Conservation (phyloP, 1,140 invertebrate genomes). For the Brachionus manjavacas region DNA sequence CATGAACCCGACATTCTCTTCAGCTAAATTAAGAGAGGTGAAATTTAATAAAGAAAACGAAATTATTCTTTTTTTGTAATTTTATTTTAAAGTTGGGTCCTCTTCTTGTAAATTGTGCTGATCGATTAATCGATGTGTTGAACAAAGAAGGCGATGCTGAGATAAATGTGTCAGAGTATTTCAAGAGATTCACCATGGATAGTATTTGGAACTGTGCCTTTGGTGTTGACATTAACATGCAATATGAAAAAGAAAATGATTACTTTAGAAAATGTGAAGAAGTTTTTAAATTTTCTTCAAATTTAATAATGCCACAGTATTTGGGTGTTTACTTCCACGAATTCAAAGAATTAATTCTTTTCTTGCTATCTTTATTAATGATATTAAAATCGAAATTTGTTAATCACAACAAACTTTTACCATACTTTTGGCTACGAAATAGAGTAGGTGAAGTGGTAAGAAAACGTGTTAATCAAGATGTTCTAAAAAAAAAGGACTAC, state of each 20-base stretch:
- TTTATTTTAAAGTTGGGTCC: conserved; percentile 44
- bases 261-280: background rate
- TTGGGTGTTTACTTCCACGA: background rate
- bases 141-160: background rate
- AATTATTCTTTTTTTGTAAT: background rate
- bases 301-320: background rate
- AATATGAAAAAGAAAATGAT: conserved; percentile 54
- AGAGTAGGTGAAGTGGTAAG: background rate
- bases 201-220: conserved; percentile 41
- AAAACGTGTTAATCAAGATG: background rate
- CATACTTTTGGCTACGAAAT: background rate
- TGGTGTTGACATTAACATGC: conserved; percentile 29
- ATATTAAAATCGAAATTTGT: background rate
- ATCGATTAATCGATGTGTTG: conserved; percentile 10
- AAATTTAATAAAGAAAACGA: background rate
- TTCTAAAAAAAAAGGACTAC: background rate
- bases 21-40: conserved; percentile 7
- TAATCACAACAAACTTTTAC: background rate
- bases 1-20: conserved; percentile 37
- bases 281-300: background rate
- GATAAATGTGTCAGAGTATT: conserved; percentile 42
- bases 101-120: background rate
- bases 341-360: background rate
- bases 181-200: conserved; percentile 43
- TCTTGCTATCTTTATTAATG: background rate